These are phyloP conservation scores for Lates calcarifer DNA, from an alignment of 2,113 vertebrate species.

Conservation along the genomic window DNA sequence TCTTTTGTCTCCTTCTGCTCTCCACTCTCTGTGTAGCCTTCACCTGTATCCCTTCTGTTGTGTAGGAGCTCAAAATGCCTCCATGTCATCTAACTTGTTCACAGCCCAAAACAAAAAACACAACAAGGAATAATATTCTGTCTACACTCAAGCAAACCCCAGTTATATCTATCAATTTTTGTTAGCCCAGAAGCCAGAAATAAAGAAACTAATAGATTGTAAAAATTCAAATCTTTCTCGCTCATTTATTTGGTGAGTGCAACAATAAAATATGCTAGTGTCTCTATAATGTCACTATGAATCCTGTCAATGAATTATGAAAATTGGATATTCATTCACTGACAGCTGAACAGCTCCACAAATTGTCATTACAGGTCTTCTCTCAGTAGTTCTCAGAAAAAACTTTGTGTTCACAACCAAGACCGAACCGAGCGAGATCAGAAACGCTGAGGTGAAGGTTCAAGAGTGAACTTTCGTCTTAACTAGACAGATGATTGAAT, in stretches of 20 bases:
- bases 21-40: constrained; percentile 42
- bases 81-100: constrained; percentile 16
- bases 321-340: constrained; percentile 41
- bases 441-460: constrained; percentile 65
- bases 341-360: constrained; percentile 39
- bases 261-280: neutral
- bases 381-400: constrained; percentile 41
- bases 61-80: constrained; percentile 9
- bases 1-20: constrained; percentile 45
- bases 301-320: constrained; percentile 32
- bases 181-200: neutral
- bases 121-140: neutral
- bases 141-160: constrained; percentile 4
- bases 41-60: constrained; percentile 18
- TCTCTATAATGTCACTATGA: neutral
- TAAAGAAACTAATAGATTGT: constrained; percentile 1
- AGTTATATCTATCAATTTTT: constrained; percentile 12
- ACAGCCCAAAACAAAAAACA: neutral
- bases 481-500: constrained; percentile 62
- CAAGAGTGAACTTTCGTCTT: constrained; percentile 55
- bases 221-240: neutral
- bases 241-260: constrained; percentile 12
- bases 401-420: constrained; percentile 49
- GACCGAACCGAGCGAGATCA: constrained; percentile 60
- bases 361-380: constrained; percentile 51